Conservation (phyloP, 2,113 vertebrate species). For the Cephalopholis sonnerati region DNA sequence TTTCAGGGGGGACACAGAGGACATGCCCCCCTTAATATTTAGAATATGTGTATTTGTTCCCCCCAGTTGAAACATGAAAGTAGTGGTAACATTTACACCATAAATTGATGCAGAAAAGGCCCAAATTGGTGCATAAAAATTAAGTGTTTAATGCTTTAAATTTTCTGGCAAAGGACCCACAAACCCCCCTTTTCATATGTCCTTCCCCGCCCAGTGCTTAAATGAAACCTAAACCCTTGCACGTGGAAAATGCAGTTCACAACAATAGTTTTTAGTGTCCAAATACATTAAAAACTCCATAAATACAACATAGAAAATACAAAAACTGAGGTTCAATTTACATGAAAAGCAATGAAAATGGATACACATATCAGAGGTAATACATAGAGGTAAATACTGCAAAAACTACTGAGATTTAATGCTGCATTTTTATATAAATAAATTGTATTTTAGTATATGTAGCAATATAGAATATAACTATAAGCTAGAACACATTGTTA, state of each 20-base stretch:
- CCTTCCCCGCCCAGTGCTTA: too few species aligned
- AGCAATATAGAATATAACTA: background rate
- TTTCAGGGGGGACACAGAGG: too few species aligned
- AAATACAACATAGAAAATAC: background rate
- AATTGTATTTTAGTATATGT: background rate
- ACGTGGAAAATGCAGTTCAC: slow-evolving; percentile 10
- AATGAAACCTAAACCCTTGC: too few species aligned
- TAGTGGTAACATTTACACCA: too few species aligned
- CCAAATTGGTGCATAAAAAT: too few species aligned
- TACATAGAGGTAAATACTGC: background rate
- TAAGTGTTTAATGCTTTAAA: too few species aligned
- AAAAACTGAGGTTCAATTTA: slow-evolving; percentile 4
- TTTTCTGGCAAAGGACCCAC: too few species aligned
- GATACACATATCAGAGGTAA: background rate
- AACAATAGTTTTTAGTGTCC: background rate
- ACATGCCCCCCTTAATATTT: too few species aligned
- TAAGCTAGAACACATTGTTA: background rate
- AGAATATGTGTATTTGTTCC: too few species aligned
- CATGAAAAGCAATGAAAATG: background rate
- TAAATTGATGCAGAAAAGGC: too few species aligned
- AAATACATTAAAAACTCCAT: background rate
- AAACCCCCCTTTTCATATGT: too few species aligned
- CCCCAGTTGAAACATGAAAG: too few species aligned
- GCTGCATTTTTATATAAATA: background rate
- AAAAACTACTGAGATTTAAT: background rate